Evolutionary conservation across 2,888 invertebrate species (phyloP).

Genomic region (Harpalus rufipes): DNA sequence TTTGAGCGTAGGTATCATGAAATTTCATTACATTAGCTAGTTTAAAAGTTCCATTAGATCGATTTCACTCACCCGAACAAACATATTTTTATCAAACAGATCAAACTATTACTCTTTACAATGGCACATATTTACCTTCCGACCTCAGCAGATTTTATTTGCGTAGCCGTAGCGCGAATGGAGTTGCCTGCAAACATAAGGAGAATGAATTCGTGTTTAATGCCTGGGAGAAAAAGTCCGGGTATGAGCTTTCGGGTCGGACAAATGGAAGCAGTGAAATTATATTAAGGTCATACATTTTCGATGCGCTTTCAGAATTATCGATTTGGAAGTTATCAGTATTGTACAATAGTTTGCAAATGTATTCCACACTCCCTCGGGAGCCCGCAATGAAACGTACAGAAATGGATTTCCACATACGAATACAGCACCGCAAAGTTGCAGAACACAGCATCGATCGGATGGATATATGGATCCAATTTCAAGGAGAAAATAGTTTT

Average conservation of each 20-base stretch:
- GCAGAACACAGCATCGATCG: conserved; percentile 21
- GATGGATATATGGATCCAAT: conserved; percentile 54
- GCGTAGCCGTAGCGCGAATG: conserved; percentile 26
- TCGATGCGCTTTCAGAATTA: conserved; percentile 60
- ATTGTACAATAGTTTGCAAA: conserved; percentile 61
- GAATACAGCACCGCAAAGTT: conserved; percentile 5
- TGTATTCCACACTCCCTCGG: conserved; percentile 32
- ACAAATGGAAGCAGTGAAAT: conserved; percentile 59
- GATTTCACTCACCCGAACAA: neutral
- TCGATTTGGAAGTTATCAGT: conserved; percentile 56
- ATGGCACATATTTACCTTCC: conserved; percentile 41
- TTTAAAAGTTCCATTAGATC: conserved; percentile 22
- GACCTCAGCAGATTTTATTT: conserved; percentile 43
- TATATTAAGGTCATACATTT: conserved; percentile 62
- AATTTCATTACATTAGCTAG: too few relatives aligned
- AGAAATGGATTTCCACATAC: conserved; percentile 52
- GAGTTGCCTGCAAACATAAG: conserved; percentile 42
- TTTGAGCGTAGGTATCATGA: too few relatives aligned
- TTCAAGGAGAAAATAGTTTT: conserved; percentile 46
- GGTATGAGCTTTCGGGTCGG: conserved; percentile 56
- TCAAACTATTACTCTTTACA: conserved; percentile 47
- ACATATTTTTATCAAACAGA: conserved; percentile 47
- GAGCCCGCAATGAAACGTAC: conserved; percentile 45
- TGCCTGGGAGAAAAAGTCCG: conserved; percentile 21
- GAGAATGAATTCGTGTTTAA: conserved; percentile 14